Percentiles rank a stretch among this genome's conserved stretches.
Evolutionary conservation across 2,797 vertebrate genomes (phyloP).

Genomic region (Brachymystax lenok): DNA sequence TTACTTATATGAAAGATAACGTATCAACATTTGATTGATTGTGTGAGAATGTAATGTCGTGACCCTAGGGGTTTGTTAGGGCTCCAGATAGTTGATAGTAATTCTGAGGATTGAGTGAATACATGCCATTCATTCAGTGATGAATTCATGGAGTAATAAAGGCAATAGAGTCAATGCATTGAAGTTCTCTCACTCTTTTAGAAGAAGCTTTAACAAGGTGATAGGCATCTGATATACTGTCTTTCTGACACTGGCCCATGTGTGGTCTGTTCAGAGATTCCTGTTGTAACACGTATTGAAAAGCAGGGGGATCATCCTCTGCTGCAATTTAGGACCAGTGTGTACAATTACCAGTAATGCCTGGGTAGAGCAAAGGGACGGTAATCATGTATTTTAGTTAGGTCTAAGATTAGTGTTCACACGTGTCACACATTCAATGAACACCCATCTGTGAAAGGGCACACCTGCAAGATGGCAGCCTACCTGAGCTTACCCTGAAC

Average conservation of each 20-base stretch:
- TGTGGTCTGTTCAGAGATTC: constrained; percentile 26
- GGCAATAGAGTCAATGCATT: no score
- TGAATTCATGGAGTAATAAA: no score
- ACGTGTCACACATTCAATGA: constrained; percentile 3
- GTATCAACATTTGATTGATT: background rate
- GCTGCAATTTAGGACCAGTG: constrained; percentile 6
- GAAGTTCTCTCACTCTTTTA: background rate
- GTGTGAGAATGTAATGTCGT: background rate
- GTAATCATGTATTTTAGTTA: constrained; percentile 16
- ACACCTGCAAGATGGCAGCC: background rate
- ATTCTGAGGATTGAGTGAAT: background rate
- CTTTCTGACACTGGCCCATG: background rate
- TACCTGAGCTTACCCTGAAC: background rate
- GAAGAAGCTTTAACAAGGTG: background rate
- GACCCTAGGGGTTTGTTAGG: background rate
- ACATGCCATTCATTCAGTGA: background rate
- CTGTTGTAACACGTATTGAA: background rate
- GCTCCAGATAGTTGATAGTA: background rate
- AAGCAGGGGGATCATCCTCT: background rate
- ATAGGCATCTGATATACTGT: background rate
- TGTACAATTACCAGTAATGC: constrained; percentile 30
- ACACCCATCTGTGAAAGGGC: constrained; percentile 12
- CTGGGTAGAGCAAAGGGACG: constrained; percentile 15
- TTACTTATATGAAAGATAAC: background rate
- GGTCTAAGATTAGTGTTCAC: constrained; percentile 13